Evolutionary conservation across 2,888 invertebrate genomes (phyloP), one percentile per base, ranked within the genome.

Genomic region (Meta bourneti): DNA sequence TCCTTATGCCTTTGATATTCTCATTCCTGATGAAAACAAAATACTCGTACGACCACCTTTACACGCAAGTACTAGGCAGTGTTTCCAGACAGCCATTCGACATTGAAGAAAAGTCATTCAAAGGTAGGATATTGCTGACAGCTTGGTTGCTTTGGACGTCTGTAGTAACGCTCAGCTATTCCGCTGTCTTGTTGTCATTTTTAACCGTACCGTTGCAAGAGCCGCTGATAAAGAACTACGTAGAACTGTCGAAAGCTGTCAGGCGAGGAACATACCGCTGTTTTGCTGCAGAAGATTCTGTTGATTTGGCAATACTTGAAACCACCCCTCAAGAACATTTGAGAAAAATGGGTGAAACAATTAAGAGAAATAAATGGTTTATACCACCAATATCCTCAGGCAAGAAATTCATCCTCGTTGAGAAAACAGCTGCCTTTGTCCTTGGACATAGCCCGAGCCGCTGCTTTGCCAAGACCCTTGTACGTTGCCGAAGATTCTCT

Each of bases 191-290:
- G 54, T 20, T 79, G 34, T 79, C 79, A 0, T 19, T 79, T 34
- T 72, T 82, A n/a, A 71, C 82, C 13, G 20, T 82, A 7, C 72
- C 71, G 0, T 9, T 72, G 19, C 49, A 51, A 52, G 71, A 34
- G 0, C 72, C 70, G 9, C 11, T 51, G 13, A 49, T 82, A n/a
- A 49, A 72, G 69, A 72, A 49, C 20, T 72, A 71, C 20, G 49
- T 13, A 51, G 82, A 82, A n/a, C 51, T 82, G 6, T 49, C 71
- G 6, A 49, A 52, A 51, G 82, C 82, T 19, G 72, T 82, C 11
- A 70, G 6, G 19, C 48, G 48, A 19, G n/a, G 52, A 1, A 72
- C 9, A 9, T 72, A 82, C 69, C 16, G 19, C n/a, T 52, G 51
- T 13, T 51, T 13, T 19, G 20, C 49, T 6, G 8, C 51, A 6